Evolutionary conservation across 2,888 invertebrate genomes (phyloP).

Genomic region (Euzetes globulus): DNA sequence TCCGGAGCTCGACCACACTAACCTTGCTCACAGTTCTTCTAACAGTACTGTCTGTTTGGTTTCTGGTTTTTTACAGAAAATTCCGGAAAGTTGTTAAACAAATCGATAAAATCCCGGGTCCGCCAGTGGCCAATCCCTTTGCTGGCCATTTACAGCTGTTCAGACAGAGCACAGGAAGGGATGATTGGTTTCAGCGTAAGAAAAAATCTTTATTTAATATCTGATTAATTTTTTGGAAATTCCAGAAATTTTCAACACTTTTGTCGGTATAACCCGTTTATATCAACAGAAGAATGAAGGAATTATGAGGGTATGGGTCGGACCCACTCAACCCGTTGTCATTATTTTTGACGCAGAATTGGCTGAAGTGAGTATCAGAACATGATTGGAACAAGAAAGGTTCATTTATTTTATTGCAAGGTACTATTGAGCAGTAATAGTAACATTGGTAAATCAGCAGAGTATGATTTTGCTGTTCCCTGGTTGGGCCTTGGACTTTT

Average conservation of each 20-base stretch:
- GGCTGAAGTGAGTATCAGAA: background rate
- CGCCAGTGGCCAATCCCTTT: conserved; percentile 10
- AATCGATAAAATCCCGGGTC: conserved; percentile 27
- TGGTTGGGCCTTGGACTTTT: conserved; percentile 53
- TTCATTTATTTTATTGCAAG: background rate
- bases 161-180: background rate
- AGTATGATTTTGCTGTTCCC: conserved; percentile 50
- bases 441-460: conserved; percentile 47
- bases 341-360: conserved; percentile 30
- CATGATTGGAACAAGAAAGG: background rate
- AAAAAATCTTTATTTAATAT: background rate
- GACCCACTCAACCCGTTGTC: conserved; percentile 32
- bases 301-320: conserved; percentile 32
- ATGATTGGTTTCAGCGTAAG: conserved; percentile 32
- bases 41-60: background rate
- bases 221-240: background rate
- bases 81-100: conserved; percentile 4
- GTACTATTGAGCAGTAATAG: conserved; percentile 46
- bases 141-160: conserved; percentile 14
- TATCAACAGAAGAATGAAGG: conserved; percentile 23
- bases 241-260: conserved; percentile 31
- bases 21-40: background rate
- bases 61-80: background rate
- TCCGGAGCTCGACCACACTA: background rate
- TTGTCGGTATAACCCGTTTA: conserved; percentile 28